Conservation (phyloP, 64 coral and sea anemone genomes). For the Pocillopora verrucosa region DNA sequence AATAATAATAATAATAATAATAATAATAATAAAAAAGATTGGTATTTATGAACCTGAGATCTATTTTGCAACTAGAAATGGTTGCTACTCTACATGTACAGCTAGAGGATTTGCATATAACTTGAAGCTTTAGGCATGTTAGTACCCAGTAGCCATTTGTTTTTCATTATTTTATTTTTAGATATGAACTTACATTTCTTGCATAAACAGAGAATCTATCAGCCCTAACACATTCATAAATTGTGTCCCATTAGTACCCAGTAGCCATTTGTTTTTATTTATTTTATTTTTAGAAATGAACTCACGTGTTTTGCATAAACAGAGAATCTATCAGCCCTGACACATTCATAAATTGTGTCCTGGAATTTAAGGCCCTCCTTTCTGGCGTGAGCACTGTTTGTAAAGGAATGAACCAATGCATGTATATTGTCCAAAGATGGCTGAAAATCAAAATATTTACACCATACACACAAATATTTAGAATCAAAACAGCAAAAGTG, state of each 20-base stretch:
- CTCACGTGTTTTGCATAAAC: conserved; percentile 96
- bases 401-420: conserved; percentile 79
- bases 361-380: conserved; percentile 84
- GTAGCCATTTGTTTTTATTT: not conserved
- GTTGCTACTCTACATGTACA: no score
- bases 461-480: not conserved
- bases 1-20: no score
- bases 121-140: no score
- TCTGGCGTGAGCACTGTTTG: conserved; percentile 64
- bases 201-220: conserved; percentile 98
- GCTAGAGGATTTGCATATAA: no score
- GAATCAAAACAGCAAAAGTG: no score
- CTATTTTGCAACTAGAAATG: no score
- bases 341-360: conserved; percentile 79
- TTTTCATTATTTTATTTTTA: not conserved
- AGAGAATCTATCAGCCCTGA: conserved; percentile 97
- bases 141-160: not conserved
- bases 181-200: conserved; percentile 71
- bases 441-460: conserved; percentile 28
- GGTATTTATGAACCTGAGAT: no score
- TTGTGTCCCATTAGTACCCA: conserved; percentile 6
- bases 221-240: conserved; percentile 89
- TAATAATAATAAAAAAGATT: no score
- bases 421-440: conserved; percentile 87
- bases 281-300: not conserved